Evolutionary conservation across 2,888 invertebrate genomes (phyloP).

Genomic region (Zaprionus lineosus): DNA sequence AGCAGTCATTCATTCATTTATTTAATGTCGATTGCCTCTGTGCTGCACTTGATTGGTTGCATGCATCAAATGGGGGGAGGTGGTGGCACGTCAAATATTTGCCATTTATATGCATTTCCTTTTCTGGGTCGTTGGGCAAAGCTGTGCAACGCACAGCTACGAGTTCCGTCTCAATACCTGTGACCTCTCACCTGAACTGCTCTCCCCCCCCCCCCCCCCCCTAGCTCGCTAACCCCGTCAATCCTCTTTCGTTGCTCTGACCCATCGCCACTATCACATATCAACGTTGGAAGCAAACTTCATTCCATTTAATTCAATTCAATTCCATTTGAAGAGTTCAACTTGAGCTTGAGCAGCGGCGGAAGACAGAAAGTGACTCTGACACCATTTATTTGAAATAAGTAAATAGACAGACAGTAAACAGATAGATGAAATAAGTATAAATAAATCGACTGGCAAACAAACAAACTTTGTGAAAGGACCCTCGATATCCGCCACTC

Average conservation of each 20-base stretch:
- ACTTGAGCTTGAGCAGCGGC: no score
- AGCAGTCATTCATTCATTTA: conserved; percentile 45
- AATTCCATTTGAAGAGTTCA: conserved; percentile 56
- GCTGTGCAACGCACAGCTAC: conserved; percentile 1
- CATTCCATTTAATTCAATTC: conserved; percentile 58
- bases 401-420: conserved; percentile 47
- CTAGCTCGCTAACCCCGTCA: no score
- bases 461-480: conserved; percentile 46
- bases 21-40: conserved; percentile 42
- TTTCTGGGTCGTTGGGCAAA: no score
- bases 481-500: not conserved
- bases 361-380: conserved; percentile 23
- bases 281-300: conserved; percentile 37
- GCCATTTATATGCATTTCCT: conserved; percentile 41
- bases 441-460: conserved; percentile 56
- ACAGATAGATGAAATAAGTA: conserved; percentile 56
- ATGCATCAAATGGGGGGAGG: conserved; percentile 8
- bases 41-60: conserved; percentile 38
- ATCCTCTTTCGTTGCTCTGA: no score
- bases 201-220: not conserved
- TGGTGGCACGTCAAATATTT: conserved; percentile 52
- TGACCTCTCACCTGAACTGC: no score
- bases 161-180: no score
- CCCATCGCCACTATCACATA: no score
- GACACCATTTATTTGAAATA: conserved; percentile 62